Percentiles rank a stretch among this genome's conserved stretches.
phyloP scores from a whole-genome alignment of 2,113 vertebrate species.

The Sphyrna mokarran region DNA sequence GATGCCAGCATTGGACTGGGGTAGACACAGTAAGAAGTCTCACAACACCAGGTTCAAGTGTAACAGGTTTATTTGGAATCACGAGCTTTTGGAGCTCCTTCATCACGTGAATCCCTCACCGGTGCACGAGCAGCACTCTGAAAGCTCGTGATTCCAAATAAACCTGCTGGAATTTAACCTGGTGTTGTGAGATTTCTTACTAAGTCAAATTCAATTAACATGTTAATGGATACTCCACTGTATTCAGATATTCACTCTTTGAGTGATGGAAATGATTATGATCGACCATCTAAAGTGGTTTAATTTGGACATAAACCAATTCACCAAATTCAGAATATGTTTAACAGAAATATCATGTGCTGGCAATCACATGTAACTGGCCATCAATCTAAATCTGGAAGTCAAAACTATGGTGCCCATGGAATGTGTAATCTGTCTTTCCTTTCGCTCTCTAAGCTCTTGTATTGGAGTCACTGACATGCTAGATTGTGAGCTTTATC shows the following conservation, averaged over 20 bases:
- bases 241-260: not conserved
- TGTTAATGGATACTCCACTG: not conserved
- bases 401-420: not conserved
- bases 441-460: not conserved
- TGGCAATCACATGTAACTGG: not conserved
- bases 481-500: not conserved
- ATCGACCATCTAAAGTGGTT: not conserved
- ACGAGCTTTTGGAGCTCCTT: too few species aligned
- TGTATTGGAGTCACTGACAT: not conserved
- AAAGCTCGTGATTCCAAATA: too few species aligned
- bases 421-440: not conserved
- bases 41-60: too few species aligned
- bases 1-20: too few species aligned
- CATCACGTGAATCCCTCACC: too few species aligned
- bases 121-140: too few species aligned
- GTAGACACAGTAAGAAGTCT: too few species aligned
- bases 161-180: too few species aligned
- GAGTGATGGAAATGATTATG: not conserved
- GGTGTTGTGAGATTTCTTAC: too few species aligned
- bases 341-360: not conserved
- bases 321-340: not conserved
- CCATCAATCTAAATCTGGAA: not conserved
- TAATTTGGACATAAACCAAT: not conserved
- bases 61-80: too few species aligned
- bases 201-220: not conserved